These are phyloP conservation scores for Tanypteryx hageni DNA, from an alignment of 2,888 invertebrate genomes.

Conservation along the genomic window DNA sequence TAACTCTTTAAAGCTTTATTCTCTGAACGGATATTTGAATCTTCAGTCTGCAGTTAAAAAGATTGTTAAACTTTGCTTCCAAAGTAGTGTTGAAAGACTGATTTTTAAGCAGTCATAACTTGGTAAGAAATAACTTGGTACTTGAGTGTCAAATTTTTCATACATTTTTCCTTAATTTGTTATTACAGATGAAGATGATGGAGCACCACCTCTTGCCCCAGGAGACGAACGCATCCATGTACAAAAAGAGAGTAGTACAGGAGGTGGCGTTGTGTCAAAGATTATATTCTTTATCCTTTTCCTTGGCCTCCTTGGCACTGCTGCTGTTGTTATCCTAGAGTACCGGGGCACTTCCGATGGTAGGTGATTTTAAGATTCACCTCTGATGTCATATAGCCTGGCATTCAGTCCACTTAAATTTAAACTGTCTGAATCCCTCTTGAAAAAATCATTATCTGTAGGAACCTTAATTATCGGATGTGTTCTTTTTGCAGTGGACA, in stretches of 20 bases:
- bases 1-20: too few species aligned
- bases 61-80: too few species aligned
- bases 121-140: too few species aligned
- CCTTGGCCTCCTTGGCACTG: conserved; percentile 49
- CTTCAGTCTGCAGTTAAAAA: too few species aligned
- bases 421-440: too few species aligned
- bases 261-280: conserved; percentile 44
- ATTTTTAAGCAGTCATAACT: too few species aligned
- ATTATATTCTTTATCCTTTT: conserved; percentile 55
- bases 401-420: too few species aligned
- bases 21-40: too few species aligned
- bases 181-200: conserved; percentile 48
- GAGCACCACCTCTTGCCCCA: conserved; percentile 36
- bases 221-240: conserved; percentile 45
- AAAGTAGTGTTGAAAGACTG: too few species aligned
- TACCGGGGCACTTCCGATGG: conserved; percentile 50
- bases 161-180: not conserved
- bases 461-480: too few species aligned
- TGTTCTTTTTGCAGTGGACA: conserved; percentile 11
- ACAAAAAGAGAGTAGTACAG: conserved; percentile 38
- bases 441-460: too few species aligned
- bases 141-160: not conserved
- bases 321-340: conserved; percentile 44
- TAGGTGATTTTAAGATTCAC: not conserved
- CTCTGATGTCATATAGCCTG: too few species aligned